A percentile compares a stretch with the other conserved stretches of the same genome.
Evolutionary conservation across 2,888 invertebrate species (phyloP).

Genomic region (Leptinotarsa rubiginosa): DNA sequence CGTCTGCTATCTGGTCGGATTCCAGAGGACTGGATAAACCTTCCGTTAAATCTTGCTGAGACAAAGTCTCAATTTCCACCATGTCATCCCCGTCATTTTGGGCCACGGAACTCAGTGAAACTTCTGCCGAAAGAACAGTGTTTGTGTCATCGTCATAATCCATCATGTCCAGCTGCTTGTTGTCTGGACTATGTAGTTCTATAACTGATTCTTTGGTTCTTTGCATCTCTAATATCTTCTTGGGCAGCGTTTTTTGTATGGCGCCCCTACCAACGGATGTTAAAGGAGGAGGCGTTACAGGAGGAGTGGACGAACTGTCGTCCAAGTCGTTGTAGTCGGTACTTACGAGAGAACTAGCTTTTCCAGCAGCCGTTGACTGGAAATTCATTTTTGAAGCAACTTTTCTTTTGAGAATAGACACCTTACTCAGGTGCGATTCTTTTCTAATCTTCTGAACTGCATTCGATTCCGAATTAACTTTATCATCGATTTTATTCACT

Average conservation of each 20-base stretch:
- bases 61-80: conserved; percentile 70
- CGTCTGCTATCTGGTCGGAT: conserved; percentile 70
- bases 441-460: conserved; percentile 63
- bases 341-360: conserved; percentile 69
- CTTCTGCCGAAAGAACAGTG: conserved; percentile 71
- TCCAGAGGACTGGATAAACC: conserved; percentile 74
- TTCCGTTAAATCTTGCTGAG: conserved; percentile 69
- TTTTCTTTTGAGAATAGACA: conserved; percentile 73
- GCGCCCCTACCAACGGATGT: conserved; percentile 53
- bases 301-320: conserved; percentile 70
- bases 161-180: conserved; percentile 69
- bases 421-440: conserved; percentile 68
- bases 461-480: conserved; percentile 39
- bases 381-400: conserved; percentile 62
- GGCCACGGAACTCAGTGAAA: conserved; percentile 71
- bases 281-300: conserved; percentile 68
- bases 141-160: conserved; percentile 73
- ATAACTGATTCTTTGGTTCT: conserved; percentile 56
- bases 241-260: conserved; percentile 53
- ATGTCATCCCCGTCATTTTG: conserved; percentile 72
- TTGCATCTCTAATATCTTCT: conserved; percentile 52
- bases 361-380: conserved; percentile 62
- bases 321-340: conserved; percentile 73
- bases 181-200: conserved; percentile 55
- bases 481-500: conserved; percentile 39